A percentile compares a stretch with the other conserved stretches of the same genome.
Conservation (phyloP, 2,888 invertebrate genomes). For the Rotaria socialis region DNA sequence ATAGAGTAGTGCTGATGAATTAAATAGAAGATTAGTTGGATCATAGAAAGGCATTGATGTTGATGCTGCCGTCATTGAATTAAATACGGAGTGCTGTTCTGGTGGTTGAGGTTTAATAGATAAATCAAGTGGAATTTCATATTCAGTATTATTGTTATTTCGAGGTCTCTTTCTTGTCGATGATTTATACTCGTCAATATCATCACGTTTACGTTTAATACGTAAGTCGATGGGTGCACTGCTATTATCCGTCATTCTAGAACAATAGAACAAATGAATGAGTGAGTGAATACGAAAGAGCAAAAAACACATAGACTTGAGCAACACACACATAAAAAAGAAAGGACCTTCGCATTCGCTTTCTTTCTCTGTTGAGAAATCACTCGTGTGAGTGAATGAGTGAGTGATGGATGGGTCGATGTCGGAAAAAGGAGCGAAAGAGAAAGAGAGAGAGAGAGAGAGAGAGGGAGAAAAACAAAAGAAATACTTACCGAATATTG, state of each 20-base stretch:
- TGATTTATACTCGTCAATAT: neutral
- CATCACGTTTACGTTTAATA: constrained; percentile 11
- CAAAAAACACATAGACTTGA: neutral
- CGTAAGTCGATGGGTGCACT: constrained; percentile 3
- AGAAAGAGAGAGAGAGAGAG: too few relatives aligned
- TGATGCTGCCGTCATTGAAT: neutral
- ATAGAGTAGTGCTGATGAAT: constrained; percentile 13
- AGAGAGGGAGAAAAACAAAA: neutral
- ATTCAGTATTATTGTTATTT: neutral
- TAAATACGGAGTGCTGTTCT: neutral
- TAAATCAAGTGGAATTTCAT: constrained; percentile 34
- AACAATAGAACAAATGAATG: neutral
- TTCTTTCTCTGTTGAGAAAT: neutral
- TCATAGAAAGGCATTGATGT: neutral
- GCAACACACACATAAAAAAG: neutral
- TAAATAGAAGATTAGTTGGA: constrained; percentile 7
- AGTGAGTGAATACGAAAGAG: neutral
- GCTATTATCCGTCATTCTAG: neutral
- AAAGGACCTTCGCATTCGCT: neutral
- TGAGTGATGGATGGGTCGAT: too few relatives aligned
- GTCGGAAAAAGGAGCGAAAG: neutral
- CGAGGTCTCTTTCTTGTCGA: neutral
- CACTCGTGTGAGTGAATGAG: too few relatives aligned
- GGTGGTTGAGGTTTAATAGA: neutral
- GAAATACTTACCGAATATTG: neutral